Evolutionary conservation across 1,140 invertebrate species (phyloP).

Genomic region (Daktulosphaira vitifoliae): DNA sequence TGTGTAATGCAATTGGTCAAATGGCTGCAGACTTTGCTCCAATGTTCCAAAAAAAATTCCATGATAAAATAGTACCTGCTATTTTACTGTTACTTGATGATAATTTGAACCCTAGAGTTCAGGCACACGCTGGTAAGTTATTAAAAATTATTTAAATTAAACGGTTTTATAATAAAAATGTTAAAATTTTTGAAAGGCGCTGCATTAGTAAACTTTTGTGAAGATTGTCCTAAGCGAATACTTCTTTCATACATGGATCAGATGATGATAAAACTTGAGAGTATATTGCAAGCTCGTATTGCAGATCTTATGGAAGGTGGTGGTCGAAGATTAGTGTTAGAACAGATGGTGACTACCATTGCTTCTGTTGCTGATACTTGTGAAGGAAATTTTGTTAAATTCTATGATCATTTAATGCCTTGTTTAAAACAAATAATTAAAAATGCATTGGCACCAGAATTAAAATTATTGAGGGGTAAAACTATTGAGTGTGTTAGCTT

Average conservation of each 20-base stretch:
- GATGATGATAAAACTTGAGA: conserved; percentile 86
- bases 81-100: conserved; percentile 84
- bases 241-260: conserved; percentile 80
- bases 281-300: conserved; percentile 84
- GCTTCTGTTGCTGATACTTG: conserved; percentile 98
- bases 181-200: conserved; percentile 48
- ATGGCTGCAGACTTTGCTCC: conserved; percentile 99
- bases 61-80: conserved; percentile 84
- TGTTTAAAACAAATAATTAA: conserved; percentile 96
- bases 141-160: background rate
- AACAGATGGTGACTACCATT: conserved; percentile 95
- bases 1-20: conserved; percentile 98
- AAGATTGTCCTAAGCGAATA: conserved; percentile 94
- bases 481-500: conserved; percentile 98
- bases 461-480: conserved; percentile 82
- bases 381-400: conserved; percentile 84
- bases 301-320: conserved; percentile 83
- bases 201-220: conserved; percentile 97
- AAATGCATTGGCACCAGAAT: conserved; percentile 78
- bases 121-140: conserved; percentile 65
- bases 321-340: conserved; percentile 91
- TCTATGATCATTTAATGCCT: conserved; percentile 76
- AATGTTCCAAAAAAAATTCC: conserved; percentile 94
- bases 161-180: too few species aligned
- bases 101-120: conserved; percentile 83